Percentiles rank a stretch among this genome's conserved stretches.
Conservation (phyloP, 2,113 vertebrate species). For the Trogon surrucura region DNA sequence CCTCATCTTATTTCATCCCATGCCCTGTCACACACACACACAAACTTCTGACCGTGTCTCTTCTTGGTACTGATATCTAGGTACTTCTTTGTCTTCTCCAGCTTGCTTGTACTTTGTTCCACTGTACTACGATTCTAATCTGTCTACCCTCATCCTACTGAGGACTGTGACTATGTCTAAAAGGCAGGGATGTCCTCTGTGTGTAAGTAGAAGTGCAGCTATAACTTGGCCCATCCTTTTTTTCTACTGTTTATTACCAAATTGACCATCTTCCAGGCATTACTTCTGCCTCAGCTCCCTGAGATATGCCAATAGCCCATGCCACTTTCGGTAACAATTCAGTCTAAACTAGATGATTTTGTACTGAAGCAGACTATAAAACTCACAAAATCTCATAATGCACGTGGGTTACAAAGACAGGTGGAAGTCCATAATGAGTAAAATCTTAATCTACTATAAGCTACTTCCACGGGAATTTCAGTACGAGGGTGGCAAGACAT, state of each 20-base stretch:
- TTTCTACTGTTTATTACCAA: neutral
- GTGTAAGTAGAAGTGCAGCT: neutral
- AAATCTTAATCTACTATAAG: neutral
- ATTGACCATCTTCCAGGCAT: neutral
- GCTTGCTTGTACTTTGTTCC: neutral
- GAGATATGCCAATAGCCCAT: neutral
- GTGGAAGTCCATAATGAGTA: neutral
- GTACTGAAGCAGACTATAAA: neutral
- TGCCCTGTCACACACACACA: neutral
- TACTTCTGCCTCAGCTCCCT: neutral
- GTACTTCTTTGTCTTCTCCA: neutral
- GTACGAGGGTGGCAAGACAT: too few relatives aligned
- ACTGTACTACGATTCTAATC: neutral
- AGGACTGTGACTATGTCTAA: neutral
- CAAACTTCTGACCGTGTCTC: neutral
- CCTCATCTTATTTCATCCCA: neutral
- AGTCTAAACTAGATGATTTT: neutral
- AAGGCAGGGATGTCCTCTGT: neutral
- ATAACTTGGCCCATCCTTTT: neutral
- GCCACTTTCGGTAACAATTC: neutral
- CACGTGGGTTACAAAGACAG: neutral
- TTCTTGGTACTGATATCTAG: neutral
- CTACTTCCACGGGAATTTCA: neutral
- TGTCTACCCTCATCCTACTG: neutral
- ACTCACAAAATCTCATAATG: neutral